Base-by-base conservation (phyloP, 2,113 vertebrate species). In the Smithornis capensis region DNA sequence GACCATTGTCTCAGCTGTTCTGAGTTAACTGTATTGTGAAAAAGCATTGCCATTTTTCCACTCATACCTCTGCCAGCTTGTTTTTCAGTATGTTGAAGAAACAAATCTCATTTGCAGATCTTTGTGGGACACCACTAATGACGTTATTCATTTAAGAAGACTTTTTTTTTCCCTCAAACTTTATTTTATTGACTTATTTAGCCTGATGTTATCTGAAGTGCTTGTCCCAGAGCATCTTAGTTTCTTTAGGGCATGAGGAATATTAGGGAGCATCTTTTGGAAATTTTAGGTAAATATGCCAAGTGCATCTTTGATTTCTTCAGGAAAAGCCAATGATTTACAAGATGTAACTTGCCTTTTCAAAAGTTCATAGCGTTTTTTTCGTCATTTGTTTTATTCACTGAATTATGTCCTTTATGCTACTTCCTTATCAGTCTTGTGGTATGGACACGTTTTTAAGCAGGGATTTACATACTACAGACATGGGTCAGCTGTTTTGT, bases 161-260 rank as follows among this genome's bases (percentile, higher is more conserved):
- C 3, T 29, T 1, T 33, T 53, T 77, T 50, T 6, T 14, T 0
- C 6, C 11, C 13, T 24, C 1, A 10, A 37, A 38, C 10, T 55
- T 78, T 53, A 42, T 12, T 53, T 70, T 25, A 14, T 56, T 2
- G 2, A 60, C 8, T 91, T 81, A n/a, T 25, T 69, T 83, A 73
- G 11, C 17, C 7, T 50, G 63, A 14, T 50, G 31, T 87, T 85
- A 9, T 4, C 31, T 75, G 17, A 12, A 38, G 76, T 83, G 28
- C 29, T 45, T 37, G 7, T 59, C 65, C 35, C 13, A 59, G 29
- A 71, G 22, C 29, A 22, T 23, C 57, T n/a, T 37, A 56, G 29
- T 68, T 84, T 40, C 42, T 87, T 83, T 71, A 71, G 62, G n/a
- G 23, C 23, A 35, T 50, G 38, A 75, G 29, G 38, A 80, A 60